Percentiles rank a stretch among this genome's conserved stretches.
phyloP scores from a whole-genome alignment of 1,140 invertebrate species.

The Bombus turneri region DNA sequence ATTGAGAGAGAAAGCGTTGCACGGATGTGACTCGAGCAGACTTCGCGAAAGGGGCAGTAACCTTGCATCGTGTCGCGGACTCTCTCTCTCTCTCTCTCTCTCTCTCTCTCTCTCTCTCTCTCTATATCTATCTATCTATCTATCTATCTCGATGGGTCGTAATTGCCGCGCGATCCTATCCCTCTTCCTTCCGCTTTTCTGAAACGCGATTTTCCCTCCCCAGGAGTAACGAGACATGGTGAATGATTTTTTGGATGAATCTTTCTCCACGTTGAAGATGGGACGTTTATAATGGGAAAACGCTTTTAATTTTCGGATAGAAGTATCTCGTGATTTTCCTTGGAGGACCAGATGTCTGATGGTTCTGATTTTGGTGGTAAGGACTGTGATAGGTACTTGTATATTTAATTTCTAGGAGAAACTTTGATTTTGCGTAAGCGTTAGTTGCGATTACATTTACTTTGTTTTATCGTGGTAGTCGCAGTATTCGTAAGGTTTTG shows the following conservation, averaged over 20 bases:
- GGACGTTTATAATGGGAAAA: no score
- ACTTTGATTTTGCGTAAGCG: no score
- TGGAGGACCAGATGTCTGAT: no score
- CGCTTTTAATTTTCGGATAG: no score
- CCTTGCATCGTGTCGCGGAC: constrained; percentile 1
- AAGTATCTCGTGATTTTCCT: no score
- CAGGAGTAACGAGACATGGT: not conserved
- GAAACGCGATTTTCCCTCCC: not conserved
- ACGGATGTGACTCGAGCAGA: constrained; percentile 19
- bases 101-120: not conserved
- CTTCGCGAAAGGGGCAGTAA: constrained; percentile 39
- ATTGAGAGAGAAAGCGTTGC: constrained; percentile 41
- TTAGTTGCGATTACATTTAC: no score
- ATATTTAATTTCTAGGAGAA: no score
- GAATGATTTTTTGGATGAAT: not conserved
- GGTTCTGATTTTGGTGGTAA: no score
- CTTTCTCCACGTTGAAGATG: no score
- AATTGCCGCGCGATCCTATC: not conserved
- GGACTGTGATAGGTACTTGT: no score
- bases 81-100: not conserved
- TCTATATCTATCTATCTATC: not conserved
- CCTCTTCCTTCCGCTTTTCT: not conserved
- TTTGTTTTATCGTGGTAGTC: no score
- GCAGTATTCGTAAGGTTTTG: no score
- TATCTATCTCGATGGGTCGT: not conserved